Base-by-base conservation (phyloP, 2,888 invertebrate species). In the Apotomis turbidana region DNA sequence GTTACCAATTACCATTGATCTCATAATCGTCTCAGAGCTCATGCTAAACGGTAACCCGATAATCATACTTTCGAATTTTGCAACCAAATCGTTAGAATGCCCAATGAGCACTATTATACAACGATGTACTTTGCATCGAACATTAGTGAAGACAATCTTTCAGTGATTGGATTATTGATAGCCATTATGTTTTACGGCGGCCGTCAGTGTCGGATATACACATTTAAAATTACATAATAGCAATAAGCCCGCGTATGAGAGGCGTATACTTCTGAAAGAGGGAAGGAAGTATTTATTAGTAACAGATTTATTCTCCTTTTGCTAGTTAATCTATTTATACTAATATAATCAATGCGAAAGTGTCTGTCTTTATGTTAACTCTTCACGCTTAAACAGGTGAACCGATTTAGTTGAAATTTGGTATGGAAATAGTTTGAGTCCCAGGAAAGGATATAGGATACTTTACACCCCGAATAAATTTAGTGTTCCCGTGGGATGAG, bases 51-150 rank as follows among this genome's bases (percentile, higher is more conserved):
- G 49, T 49, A 6, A 49, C 49, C 49, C 49, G 49, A 49, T 49
- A 0, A 49, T 9, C 49, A 38, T 57, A 36, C 41, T 41, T 59
- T 59, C 41, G 38, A 52, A 41, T 64, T 41, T 12, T 41, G 27
- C 27, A 60, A 68, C 60, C 36, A 27, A 15, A 49, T 66, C 66
- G 46, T 67, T 67, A 67, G 58, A 67, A 49, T 68, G 60, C 44
- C 27, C 52, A 54, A 46, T 62, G 58, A 44, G n/a, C 57, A 15
- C 59, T n/a, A 52, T 71, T 71, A 71, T 62, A 61, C 51, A 68
- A 71, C 71, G 46, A 57, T 68, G 59, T 36, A 6, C 58, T 62
- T 52, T 62, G 62, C 58, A 58, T 54, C 58, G 36, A 41, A 49
- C 49, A 61, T 67, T 62, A 71, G 27, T 27, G 41, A 27, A 58